Evolutionary conservation across 2,797 vertebrate genomes (phyloP).

Genomic region (Coendou prehensilis): DNA sequence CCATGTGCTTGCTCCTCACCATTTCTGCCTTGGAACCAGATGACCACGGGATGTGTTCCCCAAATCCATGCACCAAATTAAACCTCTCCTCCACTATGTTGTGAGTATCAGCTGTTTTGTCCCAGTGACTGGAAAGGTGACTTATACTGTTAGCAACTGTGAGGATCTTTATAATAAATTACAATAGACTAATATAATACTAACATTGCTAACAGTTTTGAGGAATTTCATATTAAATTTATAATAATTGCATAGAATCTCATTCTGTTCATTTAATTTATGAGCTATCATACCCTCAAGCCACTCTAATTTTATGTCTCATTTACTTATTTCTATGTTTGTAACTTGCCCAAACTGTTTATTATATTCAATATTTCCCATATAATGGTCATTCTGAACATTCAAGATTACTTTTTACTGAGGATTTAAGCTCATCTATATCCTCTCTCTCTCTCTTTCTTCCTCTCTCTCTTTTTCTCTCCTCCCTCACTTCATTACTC

Average conservation of each 20-base stretch:
- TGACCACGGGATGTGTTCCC: neutral
- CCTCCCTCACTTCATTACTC: neutral
- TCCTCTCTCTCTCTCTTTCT: neutral
- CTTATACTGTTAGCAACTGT: neutral
- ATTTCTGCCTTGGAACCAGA: neutral
- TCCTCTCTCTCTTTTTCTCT: neutral
- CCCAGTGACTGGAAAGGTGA: neutral
- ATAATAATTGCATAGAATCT: constrained; percentile 18
- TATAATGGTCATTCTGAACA: neutral
- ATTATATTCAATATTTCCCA: constrained; percentile 9
- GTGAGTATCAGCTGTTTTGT: neutral
- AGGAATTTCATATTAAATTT: constrained; percentile 9
- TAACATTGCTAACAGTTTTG: neutral
- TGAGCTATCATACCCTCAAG: neutral
- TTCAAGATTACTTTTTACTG: neutral
- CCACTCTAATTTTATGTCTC: neutral
- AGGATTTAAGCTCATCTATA: neutral
- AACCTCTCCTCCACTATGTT: neutral
- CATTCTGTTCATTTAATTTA: constrained; percentile 31
- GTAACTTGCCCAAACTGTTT: constrained; percentile 7
- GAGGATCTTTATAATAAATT: neutral
- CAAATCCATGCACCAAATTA: neutral
- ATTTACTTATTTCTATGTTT: constrained; percentile 48
- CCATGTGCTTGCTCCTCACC: neutral
- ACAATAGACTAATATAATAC: neutral